Conservation (phyloP, 2,797 vertebrate species). For the Paguma larvata region DNA sequence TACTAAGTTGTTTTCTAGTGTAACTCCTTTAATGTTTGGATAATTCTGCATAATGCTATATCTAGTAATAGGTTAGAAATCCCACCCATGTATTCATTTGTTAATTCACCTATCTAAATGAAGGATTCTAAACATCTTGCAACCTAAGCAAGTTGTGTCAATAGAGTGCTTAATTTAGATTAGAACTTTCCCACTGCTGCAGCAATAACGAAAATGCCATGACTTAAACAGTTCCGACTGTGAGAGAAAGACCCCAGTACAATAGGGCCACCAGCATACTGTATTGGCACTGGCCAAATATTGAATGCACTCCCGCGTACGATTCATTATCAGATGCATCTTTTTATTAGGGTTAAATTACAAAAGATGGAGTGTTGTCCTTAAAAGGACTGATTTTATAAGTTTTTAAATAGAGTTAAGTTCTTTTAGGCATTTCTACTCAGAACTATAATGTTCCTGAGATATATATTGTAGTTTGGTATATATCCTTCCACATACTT, state of each 20-base stretch:
- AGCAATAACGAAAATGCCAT: neutral
- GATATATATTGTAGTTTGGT: neutral
- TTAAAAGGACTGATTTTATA: neutral
- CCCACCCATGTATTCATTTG: constrained; percentile 4
- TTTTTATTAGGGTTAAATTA: neutral
- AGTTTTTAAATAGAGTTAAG: neutral
- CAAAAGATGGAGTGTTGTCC: neutral
- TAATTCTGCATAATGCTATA: constrained; percentile 26
- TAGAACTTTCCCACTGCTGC: neutral
- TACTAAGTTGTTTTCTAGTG: constrained; percentile 62
- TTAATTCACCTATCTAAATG: constrained; percentile 39
- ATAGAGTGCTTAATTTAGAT: neutral
- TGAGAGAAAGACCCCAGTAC: neutral
- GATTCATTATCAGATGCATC: neutral
- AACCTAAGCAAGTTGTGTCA: constrained; percentile 18
- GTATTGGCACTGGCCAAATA: neutral
- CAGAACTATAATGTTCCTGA: neutral
- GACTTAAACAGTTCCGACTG: neutral
- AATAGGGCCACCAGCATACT: neutral
- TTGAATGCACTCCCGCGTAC: neutral
- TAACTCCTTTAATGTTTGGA: neutral
- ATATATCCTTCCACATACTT: neutral
- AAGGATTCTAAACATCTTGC: constrained; percentile 41
- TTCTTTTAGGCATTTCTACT: neutral
- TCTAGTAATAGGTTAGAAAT: neutral